Base-by-base conservation (phyloP, 2,113 vertebrate genomes). In the Grammomys dolichurus region DNA sequence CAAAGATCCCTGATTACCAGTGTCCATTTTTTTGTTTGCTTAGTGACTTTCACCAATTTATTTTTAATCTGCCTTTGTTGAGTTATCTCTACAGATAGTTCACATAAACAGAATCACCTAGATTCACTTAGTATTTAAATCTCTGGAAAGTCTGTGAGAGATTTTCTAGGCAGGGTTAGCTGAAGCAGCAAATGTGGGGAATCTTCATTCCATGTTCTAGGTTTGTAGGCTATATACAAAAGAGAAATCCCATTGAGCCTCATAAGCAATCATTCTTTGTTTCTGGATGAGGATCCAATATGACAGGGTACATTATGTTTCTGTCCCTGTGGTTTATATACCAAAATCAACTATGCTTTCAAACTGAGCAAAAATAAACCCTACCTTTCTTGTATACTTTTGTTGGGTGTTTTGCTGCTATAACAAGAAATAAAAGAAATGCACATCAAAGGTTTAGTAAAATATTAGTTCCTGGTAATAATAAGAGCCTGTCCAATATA, bases 1-100 rank as follows among this genome's bases (percentile, higher is more conserved):
- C 17, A 77, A 67, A 0, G 7, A 26, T 3, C 7, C 16, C 4
- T 43, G 0, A 56, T 2, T 0, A 46, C 11, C 12, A 1, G 3
- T 51, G n/a, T 16, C 1, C 1, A 72, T n/a, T 17, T 4, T 36
- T 40, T 9, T 87, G 54, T 58, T 19, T n/a, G 19, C 10, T 26
- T 2, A 72, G 22, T 8, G 3, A 63, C 51, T 91, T n/a, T 22
- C 22, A 93, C 58, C 20, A 43, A n/a, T 1, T 28, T n/a, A 10
- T 60, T 51, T 65, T 58, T 54, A 88, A 58, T 48, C 13, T 13
- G 2, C 56, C n/a, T 85, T 51, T 88, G 63, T 33, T 63, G 19
- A 75, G 33, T 90, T 75, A n/a, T 1, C 17, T 87, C 73, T 54
- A 69, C 11, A 33, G 11, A 72, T 70, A 33, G 56, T 90, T 76